Evolutionary conservation across 92 coral and sea anemone genomes (phyloP), one percentile per base, ranked within the genome.

Genomic region (Meandrina meandrites): DNA sequence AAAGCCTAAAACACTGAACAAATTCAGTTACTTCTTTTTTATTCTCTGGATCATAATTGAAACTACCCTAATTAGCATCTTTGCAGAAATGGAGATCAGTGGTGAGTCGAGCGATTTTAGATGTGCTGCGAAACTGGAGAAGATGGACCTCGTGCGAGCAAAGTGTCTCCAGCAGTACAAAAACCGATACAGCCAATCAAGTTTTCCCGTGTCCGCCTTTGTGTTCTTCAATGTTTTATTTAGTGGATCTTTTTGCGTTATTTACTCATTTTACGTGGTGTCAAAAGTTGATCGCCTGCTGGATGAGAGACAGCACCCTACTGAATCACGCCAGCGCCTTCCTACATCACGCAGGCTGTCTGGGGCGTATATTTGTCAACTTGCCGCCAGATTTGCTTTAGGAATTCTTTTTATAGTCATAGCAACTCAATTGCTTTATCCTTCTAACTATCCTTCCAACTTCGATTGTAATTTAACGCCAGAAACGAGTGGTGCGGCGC

Each of bases 391-490:
- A 80, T 7, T 80, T 12, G 32, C 10, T 9, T 35, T 80, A 6
- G 84, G 84, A 60, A 64, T 80, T 60, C 35, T 62, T 35, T 80
- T 57, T 64, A 80, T 80, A 35, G 31, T 62, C 36, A 35, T 80
- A 14, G 74, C 60, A 40, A 80, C 84, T 34, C 72, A 80, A 37
- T 19, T 58, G 16, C 50, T 56, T 58, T 80, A 80, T 22, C 84
- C 84, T 11, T 3, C 6, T 2, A 21, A 64, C 47, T 80, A 60
- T 80, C 32, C 84, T 2, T 80, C 72, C 7, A 24, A n/a, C 50
- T 80, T 58, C 17, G 12, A 4, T 4, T 80, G 84, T 40, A 11
- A 12, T 19, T 22, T 62, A 8, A 35, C 28, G 19, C 8, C 34
- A n/a, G 32, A 24, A 31, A 22, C 5, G 56, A 19, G 35, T 8